Conservation (phyloP, 35 echinoderm and acorn worm species). For the Amphiura filiformis region DNA sequence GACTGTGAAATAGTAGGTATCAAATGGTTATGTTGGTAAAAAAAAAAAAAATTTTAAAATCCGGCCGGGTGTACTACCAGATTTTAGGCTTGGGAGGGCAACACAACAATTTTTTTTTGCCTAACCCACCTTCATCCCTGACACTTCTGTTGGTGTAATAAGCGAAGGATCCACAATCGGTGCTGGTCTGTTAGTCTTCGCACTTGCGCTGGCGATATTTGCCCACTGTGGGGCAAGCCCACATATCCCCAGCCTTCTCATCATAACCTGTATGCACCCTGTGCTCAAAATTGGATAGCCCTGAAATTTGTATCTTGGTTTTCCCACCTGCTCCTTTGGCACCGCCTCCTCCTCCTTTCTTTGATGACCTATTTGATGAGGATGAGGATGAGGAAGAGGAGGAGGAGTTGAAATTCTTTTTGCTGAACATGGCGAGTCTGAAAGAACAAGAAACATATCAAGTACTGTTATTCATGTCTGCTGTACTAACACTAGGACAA, state of each 20-base stretch:
- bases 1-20: too few species aligned
- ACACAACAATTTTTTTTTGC: too few species aligned
- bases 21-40: too few species aligned
- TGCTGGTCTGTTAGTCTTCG: slow-evolving; percentile 61
- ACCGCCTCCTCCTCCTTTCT: too few species aligned
- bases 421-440: background rate
- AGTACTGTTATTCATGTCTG: too few species aligned
- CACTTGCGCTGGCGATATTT: slow-evolving; percentile 34
- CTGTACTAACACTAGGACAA: too few species aligned
- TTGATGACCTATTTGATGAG: slow-evolving; percentile 40
- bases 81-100: too few species aligned
- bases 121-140: slow-evolving; percentile 65
- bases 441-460: background rate
- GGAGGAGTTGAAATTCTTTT: slow-evolving; percentile 38
- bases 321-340: too few species aligned
- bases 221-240: slow-evolving; percentile 84
- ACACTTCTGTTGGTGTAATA: slow-evolving; percentile 89
- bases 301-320: slow-evolving; percentile 55
- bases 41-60: too few species aligned
- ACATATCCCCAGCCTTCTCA: slow-evolving; percentile 64
- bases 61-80: too few species aligned
- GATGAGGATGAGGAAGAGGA: slow-evolving; percentile 22
- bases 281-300: slow-evolving; percentile 87
- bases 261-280: slow-evolving; percentile 93
- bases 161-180: slow-evolving; percentile 84